A percentile compares a stretch with the other conserved stretches of the same genome.
These are phyloP conservation scores for Leguminivora glycinivorella DNA, from an alignment of 1,140 invertebrate genomes.

Conservation along the genomic window DNA sequence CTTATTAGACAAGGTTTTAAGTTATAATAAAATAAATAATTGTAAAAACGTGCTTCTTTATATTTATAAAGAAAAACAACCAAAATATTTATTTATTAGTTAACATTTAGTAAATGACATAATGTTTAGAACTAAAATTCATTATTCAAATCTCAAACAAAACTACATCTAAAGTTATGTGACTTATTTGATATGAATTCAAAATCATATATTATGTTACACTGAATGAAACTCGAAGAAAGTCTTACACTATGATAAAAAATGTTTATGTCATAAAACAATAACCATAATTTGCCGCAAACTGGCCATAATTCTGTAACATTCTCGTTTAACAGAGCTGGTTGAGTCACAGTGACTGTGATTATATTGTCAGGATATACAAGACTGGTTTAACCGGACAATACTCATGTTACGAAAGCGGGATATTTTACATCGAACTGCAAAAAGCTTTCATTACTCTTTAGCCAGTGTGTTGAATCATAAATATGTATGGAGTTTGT, in stretches of 20 bases:
- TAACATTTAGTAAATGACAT: too few relatives aligned
- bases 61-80: too few relatives aligned
- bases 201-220: not conserved
- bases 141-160: too few relatives aligned
- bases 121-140: too few relatives aligned
- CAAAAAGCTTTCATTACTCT: constrained; percentile 14
- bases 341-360: not conserved
- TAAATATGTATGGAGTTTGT: not conserved
- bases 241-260: not conserved
- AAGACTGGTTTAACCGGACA: constrained; percentile 16
- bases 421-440: constrained; percentile 1
- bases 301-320: constrained; percentile 8
- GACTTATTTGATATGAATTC: not conserved
- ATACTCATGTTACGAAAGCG: constrained; percentile 11
- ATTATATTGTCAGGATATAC: not conserved
- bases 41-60: too few relatives aligned
- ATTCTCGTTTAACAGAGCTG: not conserved
- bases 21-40: not conserved
- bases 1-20: not conserved
- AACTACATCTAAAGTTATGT: too few relatives aligned
- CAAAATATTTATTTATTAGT: too few relatives aligned
- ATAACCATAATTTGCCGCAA: constrained; percentile 4
- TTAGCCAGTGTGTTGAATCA: not conserved
- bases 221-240: not conserved
- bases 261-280: constrained; percentile 3